Percentiles rank a stretch among this genome's conserved stretches.
Evolutionary conservation across 2,113 vertebrate genomes (phyloP).

Genomic region (Pterocles burchelli): DNA sequence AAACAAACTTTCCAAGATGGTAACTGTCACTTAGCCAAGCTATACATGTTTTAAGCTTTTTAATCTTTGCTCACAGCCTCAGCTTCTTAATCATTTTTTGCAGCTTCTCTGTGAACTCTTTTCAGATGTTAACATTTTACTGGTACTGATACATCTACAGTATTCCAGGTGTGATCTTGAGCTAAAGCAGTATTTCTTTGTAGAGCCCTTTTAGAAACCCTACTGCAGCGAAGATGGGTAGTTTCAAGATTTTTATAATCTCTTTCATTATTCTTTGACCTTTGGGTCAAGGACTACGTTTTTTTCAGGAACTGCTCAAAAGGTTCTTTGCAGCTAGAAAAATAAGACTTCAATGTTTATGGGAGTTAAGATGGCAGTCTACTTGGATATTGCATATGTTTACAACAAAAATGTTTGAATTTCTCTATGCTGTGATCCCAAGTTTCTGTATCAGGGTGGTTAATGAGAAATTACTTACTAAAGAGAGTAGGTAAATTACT

Average conservation of each 20-base stretch:
- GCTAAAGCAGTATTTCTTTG: background rate
- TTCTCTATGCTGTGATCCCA: background rate
- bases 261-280: background rate
- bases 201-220: background rate
- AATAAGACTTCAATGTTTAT: background rate
- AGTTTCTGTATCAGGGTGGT: background rate
- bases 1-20: conserved; percentile 46
- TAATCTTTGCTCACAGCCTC: background rate
- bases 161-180: background rate
- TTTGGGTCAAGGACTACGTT: background rate
- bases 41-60: conserved; percentile 23
- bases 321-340: background rate
- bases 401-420: background rate
- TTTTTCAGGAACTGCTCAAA: background rate
- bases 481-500: too few relatives aligned
- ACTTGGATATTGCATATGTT: background rate
- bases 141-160: background rate
- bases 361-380: background rate
- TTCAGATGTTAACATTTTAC: background rate
- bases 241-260: background rate
- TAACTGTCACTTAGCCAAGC: conserved; percentile 51
- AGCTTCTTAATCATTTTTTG: background rate
- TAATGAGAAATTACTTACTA: background rate
- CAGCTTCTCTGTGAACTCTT: conserved; percentile 1
- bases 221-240: background rate